A percentile compares a stretch with the other conserved stretches of the same genome.
phyloP scores from a whole-genome alignment of 2,113 vertebrate genomes.

The Rissa tridactyla region DNA sequence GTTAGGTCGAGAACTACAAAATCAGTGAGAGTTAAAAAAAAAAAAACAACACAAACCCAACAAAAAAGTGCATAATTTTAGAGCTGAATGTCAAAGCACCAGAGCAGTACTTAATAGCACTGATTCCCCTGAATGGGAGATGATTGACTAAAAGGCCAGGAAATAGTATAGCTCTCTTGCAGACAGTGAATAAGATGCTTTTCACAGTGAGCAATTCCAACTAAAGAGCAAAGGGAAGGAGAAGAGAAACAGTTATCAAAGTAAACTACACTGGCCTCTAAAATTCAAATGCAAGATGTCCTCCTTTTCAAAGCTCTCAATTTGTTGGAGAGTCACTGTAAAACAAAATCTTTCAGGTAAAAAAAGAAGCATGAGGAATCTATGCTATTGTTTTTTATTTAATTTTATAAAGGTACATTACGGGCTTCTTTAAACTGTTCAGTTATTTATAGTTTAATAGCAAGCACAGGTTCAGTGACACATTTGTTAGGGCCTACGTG shows the following conservation, averaged over 20 bases:
- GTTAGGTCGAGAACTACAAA: neutral
- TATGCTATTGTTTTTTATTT: neutral
- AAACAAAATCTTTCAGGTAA: neutral
- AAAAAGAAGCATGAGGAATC: neutral
- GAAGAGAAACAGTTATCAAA: neutral
- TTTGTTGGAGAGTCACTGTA: neutral
- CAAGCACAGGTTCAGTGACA: neutral
- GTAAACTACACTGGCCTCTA: neutral
- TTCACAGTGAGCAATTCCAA: neutral
- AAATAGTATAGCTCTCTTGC: neutral
- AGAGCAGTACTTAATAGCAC: neutral
- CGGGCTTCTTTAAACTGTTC: neutral
- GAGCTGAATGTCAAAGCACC: neutral
- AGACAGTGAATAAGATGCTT: neutral
- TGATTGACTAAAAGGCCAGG: neutral
- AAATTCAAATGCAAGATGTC: neutral
- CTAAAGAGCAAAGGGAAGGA: neutral
- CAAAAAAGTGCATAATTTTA: neutral
- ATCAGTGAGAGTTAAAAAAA: neutral
- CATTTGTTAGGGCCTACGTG: fast-evolving
- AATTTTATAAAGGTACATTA: neutral
- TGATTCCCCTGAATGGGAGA: neutral
- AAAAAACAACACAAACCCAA: neutral
- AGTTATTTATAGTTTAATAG: neutral
- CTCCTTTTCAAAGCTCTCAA: neutral